Conservation (phyloP, 2,797 vertebrate genomes). For the Macropodus opercularis region DNA sequence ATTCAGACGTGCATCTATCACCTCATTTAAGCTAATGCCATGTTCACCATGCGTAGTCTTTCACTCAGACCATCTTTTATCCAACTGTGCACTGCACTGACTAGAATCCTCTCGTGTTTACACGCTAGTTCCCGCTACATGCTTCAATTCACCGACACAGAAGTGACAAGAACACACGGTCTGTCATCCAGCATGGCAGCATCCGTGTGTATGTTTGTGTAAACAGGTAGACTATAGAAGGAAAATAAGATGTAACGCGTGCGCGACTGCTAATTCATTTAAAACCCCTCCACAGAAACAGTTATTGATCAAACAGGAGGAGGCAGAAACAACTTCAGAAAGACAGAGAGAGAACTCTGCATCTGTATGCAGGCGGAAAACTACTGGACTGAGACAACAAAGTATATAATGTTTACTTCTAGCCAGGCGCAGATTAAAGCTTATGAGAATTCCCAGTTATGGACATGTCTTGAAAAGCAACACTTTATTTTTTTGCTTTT, state of each 20-base stretch:
- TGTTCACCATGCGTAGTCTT: not conserved
- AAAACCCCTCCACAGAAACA: conserved; percentile 65
- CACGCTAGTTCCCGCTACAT: conserved; percentile 13
- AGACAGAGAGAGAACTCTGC: conserved; percentile 10
- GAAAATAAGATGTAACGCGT: conserved; percentile 29
- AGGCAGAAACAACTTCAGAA: conserved; percentile 45
- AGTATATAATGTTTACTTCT: conserved; percentile 10
- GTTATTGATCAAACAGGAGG: conserved; percentile 71
- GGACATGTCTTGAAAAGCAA: not conserved
- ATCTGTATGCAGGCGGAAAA: conserved; percentile 17
- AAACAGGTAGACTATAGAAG: not conserved
- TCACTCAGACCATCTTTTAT: conserved; percentile 21
- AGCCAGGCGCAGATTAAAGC: conserved; percentile 1
- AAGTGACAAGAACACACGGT: conserved; percentile 2
- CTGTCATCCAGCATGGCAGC: not conserved
- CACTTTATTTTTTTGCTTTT: not conserved
- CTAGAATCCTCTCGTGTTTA: conserved; percentile 27
- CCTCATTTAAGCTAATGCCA: conserved; percentile 4
- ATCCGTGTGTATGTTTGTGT: not conserved
- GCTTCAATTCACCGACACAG: conserved; percentile 10
- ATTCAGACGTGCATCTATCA: conserved; percentile 1
- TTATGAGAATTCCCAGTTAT: not conserved
- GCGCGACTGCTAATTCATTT: conserved; percentile 61
- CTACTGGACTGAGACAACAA: not conserved
- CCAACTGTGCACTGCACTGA: conserved; percentile 13